Conservation (phyloP, 2,113 vertebrate genomes). For the Cyanoderma ruficeps region DNA sequence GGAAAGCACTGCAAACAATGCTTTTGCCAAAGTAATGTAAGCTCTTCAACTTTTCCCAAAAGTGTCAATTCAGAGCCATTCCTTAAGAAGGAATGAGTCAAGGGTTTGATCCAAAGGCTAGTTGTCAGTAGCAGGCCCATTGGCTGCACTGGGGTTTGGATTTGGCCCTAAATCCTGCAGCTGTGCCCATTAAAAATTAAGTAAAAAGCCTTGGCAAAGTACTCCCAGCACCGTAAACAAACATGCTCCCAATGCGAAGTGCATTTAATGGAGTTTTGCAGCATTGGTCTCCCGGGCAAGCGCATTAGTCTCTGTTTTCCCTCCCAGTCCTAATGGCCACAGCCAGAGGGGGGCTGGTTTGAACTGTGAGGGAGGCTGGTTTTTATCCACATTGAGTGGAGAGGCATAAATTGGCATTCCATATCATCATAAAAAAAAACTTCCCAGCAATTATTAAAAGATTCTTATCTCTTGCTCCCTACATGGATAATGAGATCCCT, state of each 20-base stretch:
- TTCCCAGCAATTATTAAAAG: constrained; percentile 85
- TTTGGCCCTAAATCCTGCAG: not conserved
- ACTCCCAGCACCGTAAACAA: constrained; percentile 42
- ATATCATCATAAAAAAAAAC: constrained; percentile 80
- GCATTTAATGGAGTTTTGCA: constrained; percentile 56
- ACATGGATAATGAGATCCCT: constrained; percentile 83
- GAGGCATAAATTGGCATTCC: constrained; percentile 83
- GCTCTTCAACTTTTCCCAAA: not conserved
- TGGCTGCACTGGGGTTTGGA: not conserved
- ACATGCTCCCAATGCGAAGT: constrained; percentile 39
- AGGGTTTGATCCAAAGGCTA: not conserved
- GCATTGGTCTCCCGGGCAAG: constrained; percentile 68
- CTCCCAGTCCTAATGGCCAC: constrained; percentile 75
- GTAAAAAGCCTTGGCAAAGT: constrained; percentile 28
- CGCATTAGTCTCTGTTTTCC: constrained; percentile 67
- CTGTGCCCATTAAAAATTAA: constrained; percentile 28
- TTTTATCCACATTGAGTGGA: constrained; percentile 69
- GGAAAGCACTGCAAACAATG: not conserved
- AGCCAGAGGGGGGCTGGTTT: constrained; percentile 60
- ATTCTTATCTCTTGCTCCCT: constrained; percentile 86
- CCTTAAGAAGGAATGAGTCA: not conserved
- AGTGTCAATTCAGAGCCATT: not conserved
- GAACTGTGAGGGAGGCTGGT: constrained; percentile 69
- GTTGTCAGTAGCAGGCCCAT: not conserved
- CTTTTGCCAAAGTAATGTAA: not conserved